Percentiles rank a stretch among this genome's conserved stretches.
Evolutionary conservation across 2,888 invertebrate species (phyloP).

Genomic region (Baccha elongata): DNA sequence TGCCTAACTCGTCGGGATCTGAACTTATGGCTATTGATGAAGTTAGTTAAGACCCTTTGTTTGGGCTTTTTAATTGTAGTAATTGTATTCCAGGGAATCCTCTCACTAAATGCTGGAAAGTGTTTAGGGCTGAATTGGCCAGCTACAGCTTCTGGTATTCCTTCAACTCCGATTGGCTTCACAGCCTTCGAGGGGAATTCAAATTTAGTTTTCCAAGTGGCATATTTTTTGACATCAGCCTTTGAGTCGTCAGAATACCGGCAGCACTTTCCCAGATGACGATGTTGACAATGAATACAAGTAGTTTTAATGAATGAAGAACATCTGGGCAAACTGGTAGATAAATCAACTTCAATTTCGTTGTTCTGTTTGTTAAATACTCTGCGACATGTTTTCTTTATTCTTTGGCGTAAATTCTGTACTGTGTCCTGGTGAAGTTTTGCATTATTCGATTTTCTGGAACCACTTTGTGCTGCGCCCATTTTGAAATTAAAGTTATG

Average conservation of each 20-base stretch:
- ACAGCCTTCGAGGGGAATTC: conserved; percentile 63
- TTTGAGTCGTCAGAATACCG: conserved; percentile 18
- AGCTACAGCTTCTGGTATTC: conserved; percentile 79
- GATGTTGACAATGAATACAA: conserved; percentile 33
- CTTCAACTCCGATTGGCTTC: conserved; percentile 77
- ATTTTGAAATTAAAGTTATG: conserved; percentile 15
- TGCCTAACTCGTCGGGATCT: no score
- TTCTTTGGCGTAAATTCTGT: background rate
- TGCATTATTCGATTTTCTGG: background rate
- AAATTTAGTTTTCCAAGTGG: conserved; percentile 15
- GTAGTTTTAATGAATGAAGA: conserved; percentile 23
- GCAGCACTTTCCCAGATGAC: conserved; percentile 32
- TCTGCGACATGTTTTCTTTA: background rate
- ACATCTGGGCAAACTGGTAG: conserved; percentile 22
- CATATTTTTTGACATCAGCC: conserved; percentile 13
- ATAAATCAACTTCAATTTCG: background rate
- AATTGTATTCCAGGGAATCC: background rate
- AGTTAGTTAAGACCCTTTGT: background rate
- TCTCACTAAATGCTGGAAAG: conserved; percentile 78
- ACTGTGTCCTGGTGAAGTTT: background rate
- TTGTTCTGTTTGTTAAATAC: background rate
- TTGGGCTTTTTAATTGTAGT: background rate
- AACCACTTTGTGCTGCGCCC: conserved; percentile 38
- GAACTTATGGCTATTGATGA: background rate
- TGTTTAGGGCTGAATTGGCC: conserved; percentile 78